These are phyloP conservation scores for Prionailurus bengalensis DNA, from an alignment of 2,113 vertebrate genomes.

Conservation along the genomic window DNA sequence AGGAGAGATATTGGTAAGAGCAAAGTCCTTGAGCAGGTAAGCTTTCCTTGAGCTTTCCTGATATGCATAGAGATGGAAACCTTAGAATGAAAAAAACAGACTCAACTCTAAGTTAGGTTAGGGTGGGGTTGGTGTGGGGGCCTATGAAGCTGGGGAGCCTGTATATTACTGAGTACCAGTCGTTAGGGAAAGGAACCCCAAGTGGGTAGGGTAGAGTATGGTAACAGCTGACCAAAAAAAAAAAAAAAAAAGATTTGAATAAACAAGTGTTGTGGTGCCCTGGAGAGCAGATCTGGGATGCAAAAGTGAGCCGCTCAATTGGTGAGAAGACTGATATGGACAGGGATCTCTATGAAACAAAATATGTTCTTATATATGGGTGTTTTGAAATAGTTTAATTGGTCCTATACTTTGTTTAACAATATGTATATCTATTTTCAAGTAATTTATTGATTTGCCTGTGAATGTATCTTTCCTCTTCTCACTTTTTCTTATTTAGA, in stretches of 20 bases:
- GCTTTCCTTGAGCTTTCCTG: neutral
- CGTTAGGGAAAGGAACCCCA: neutral
- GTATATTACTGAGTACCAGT: neutral
- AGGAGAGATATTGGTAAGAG: neutral
- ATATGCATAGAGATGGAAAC: neutral
- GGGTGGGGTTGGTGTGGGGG: neutral
- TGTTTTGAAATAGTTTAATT: slow-evolving; percentile 1
- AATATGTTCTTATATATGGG: neutral
- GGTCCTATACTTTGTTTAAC: neutral
- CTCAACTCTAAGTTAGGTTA: neutral
- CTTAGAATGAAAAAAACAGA: neutral
- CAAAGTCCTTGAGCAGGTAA: neutral
- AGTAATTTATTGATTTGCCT: neutral
- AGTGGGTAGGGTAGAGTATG: neutral
- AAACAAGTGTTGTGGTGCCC: neutral
- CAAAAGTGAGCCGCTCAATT: neutral
- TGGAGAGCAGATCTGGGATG: neutral
- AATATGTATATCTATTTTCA: neutral
- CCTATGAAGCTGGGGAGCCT: neutral
- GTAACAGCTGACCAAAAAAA: neutral
- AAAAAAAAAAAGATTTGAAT: neutral
- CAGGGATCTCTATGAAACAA: neutral
- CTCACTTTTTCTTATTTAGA: neutral
- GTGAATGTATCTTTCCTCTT: neutral
- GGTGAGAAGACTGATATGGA: neutral